phyloP scores from a whole-genome alignment of 2,888 invertebrate genomes.

The Campoplex nolae region DNA sequence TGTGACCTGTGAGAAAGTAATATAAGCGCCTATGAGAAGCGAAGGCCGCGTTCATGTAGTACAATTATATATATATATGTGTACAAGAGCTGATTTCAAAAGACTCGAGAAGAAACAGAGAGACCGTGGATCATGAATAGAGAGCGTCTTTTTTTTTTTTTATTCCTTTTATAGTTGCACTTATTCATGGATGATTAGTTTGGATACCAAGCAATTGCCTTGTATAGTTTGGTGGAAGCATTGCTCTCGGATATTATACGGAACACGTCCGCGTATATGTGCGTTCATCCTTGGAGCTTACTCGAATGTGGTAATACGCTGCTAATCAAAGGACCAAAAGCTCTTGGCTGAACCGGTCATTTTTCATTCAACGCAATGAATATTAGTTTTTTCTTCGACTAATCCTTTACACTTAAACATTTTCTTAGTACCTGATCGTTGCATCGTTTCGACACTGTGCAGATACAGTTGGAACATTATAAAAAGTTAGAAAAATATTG shows the following conservation, averaged over 20 bases:
- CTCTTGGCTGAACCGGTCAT: neutral
- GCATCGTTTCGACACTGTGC: neutral
- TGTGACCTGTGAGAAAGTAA: slow-evolving; percentile 35
- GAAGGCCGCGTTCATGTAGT: slow-evolving; percentile 29
- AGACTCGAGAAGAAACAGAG: slow-evolving; percentile 31
- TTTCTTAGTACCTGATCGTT: neutral
- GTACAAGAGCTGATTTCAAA: slow-evolving; percentile 24
- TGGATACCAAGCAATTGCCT: neutral
- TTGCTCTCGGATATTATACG: neutral
- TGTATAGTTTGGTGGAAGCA: slow-evolving; percentile 1
- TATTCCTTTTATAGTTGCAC: slow-evolving; percentile 5
- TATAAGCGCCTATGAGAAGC: slow-evolving; percentile 37
- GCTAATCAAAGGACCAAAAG: slow-evolving; percentile 29
- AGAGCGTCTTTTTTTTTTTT: neutral
- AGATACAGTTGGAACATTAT: neutral
- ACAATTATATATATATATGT: neutral
- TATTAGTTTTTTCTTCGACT: neutral
- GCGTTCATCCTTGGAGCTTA: slow-evolving; percentile 5
- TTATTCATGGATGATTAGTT: slow-evolving; percentile 41
- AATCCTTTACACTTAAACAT: neutral
- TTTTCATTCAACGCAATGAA: neutral
- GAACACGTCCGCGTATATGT: neutral
- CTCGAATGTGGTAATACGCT: slow-evolving; percentile 10
- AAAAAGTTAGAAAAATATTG: neutral
- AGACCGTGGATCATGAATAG: slow-evolving; percentile 28